phyloP scores from a whole-genome alignment of 2,888 invertebrate genomes.

The Salpingus planirostris region DNA sequence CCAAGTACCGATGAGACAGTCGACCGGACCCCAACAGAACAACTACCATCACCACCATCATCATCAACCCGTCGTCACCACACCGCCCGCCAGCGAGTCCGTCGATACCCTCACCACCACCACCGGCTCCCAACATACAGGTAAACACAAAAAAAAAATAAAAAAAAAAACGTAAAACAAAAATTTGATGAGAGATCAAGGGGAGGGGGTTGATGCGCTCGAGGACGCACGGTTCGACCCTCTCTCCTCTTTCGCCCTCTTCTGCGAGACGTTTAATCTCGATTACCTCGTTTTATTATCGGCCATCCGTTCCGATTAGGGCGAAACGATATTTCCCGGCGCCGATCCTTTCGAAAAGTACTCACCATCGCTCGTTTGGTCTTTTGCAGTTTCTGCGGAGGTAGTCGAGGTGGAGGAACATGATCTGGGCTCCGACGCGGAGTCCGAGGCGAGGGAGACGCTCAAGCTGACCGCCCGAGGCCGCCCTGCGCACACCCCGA shows the following conservation, averaged over 20 bases:
- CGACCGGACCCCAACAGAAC: conserved; percentile 29
- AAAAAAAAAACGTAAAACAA: conserved; percentile 3
- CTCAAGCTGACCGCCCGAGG: conserved; percentile 44
- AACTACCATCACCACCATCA: conserved; percentile 30
- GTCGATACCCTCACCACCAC: conserved; percentile 36
- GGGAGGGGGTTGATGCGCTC: too few relatives aligned
- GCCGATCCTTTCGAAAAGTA: too few relatives aligned
- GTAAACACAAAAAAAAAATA: too few relatives aligned
- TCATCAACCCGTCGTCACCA: conserved; percentile 19
- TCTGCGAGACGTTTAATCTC: too few relatives aligned
- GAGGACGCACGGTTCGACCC: too few relatives aligned
- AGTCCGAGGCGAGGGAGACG: conserved; percentile 37
- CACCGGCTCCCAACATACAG: conserved; percentile 38
- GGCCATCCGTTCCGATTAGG: too few relatives aligned
- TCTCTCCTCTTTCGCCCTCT: too few relatives aligned
- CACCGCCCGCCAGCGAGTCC: conserved; percentile 33
- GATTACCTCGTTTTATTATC: too few relatives aligned
- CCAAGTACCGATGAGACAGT: conserved; percentile 36
- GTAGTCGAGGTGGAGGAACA: conserved; percentile 44
- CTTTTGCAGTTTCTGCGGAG: conserved; percentile 37
- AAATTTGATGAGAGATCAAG: too few relatives aligned
- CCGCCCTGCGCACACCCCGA: conserved; percentile 38
- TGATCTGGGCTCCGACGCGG: conserved; percentile 36
- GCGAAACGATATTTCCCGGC: too few relatives aligned
- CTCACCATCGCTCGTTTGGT: too few relatives aligned